Percentiles rank a stretch among this genome's conserved stretches.
These are phyloP conservation scores for Blastobasis adustella DNA, from an alignment of 2,888 invertebrate species.

Conservation along the genomic window DNA sequence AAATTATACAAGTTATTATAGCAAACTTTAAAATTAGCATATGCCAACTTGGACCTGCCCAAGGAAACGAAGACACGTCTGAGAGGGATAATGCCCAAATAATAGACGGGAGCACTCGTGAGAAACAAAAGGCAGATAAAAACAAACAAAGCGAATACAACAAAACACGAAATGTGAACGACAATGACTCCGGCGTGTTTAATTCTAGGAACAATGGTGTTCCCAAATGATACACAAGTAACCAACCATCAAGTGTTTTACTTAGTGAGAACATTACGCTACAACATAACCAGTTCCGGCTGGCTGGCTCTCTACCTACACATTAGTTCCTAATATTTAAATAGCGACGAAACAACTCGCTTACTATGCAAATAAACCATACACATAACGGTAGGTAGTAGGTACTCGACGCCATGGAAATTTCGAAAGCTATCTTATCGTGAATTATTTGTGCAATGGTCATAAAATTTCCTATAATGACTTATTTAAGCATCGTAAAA, in stretches of 20 bases:
- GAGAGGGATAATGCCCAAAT: no score
- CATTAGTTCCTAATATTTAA: constrained; percentile 44
- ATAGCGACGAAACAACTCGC: constrained; percentile 43
- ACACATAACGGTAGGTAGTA: constrained; percentile 26
- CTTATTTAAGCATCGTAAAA: no score
- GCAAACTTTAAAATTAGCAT: no score
- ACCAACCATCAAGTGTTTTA: constrained; percentile 24
- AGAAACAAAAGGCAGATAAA: no score
- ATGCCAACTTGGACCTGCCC: no score
- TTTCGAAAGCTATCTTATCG: constrained; percentile 31
- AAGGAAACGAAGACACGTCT: no score
- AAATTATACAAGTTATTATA: not conserved
- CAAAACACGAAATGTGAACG: not conserved
- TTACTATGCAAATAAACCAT: constrained; percentile 50
- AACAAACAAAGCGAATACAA: no score
- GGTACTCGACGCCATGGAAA: constrained; percentile 21
- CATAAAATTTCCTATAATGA: no score
- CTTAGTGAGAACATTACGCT: constrained; percentile 26
- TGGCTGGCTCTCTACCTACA: constrained; percentile 37
- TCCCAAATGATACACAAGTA: constrained; percentile 8
- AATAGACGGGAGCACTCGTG: no score
- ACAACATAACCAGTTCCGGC: constrained; percentile 38
- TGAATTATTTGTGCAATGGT: constrained; percentile 6
- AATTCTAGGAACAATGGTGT: constrained; percentile 2
- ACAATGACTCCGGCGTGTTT: no score